Base-by-base conservation (phyloP, 2,113 vertebrate genomes). In the Scalopus aquaticus region DNA sequence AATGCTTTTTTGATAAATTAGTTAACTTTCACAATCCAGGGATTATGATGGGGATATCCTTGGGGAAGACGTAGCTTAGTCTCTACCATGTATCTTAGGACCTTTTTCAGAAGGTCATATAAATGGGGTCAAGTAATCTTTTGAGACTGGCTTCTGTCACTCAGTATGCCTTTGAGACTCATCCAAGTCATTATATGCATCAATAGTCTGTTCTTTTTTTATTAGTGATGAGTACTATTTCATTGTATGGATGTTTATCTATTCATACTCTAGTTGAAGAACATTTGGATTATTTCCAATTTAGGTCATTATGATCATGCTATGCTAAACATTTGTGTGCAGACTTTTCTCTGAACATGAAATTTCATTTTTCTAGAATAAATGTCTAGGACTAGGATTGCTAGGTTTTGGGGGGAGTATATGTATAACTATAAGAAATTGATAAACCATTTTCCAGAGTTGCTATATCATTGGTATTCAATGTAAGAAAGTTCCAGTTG, bases 301-400 rank as follows among this genome's bases (percentile, higher is more conserved):
- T 81, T 65, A 84, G 17, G 16, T 73, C 30, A 81, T 74, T 44
- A 30, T 88, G 44, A 88, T 65, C 28, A 37, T 81, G 76, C 30
- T 74, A 17, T 39, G 56, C 28, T 44, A 65, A 72, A 93, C 9
- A 80, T 54, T 35, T 64, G 24, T 65, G 54, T 30, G 64, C 4
- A 32, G 39, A 13, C 28, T 78, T 91, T 65, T 81, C 8, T 74
- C 35, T 64, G 67, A 73, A 81, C 22, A 56, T 37, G 56, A 6
- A 16, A 35, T 93, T 93, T 88, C 17, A 56, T 74, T 88, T 82
- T 58, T 81, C 67, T 65, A 65, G 56, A 81, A 37, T 74, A 65
- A 74, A 74, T 70, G 35, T 65, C 17, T 37, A 67, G 58, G 46
- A 37, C 9, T 3, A 44, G 37, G 37, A 51, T 30, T 73, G 28